Base-by-base conservation (phyloP, 2,113 vertebrate genomes). In the Oreocharis arfaki region DNA sequence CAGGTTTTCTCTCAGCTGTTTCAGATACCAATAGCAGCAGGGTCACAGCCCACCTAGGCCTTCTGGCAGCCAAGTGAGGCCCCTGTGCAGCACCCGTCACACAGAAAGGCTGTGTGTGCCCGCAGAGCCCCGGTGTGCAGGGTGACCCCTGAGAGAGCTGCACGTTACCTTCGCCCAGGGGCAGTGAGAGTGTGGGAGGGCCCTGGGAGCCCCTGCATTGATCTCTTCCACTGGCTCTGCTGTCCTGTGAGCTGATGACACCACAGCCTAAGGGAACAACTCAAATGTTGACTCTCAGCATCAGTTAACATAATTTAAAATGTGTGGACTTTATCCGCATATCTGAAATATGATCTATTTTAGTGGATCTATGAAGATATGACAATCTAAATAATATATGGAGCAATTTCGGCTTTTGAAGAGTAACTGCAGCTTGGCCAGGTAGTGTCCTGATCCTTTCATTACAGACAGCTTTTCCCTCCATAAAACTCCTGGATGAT, bases 161-260 rank as follows among this genome's bases (percentile, higher is more conserved):
- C 4, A 2, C 2, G 0, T 10, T 28, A 6, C 65, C 39, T 35
- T 21, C 37, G 8, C 16, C n/a, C 9, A 0, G 1, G 35, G 3
- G 35, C 22, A 46, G 7, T 0, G 10, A n/a, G 76, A 53, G 30
- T 2, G 18, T 55, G 55, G 17, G 7, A 35, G 3, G 21, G 33
- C 26, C 46, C 30, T 10, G n/a, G 3, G 1, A 55, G 33, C 27
- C 44, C 69, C 47, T 41, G 11, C 39, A 23, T 1, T 6, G 12
- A 37, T 44, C 53, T 28, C 47, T 46, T 49, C 52, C 44, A 17
- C 26, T 39, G 53, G 4, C 65, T 56, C 59, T 57, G 2, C 63
- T 68, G 55, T 6, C 71, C 60, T 4, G 11, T 2, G 46, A 89
- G 44, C 21, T 33, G 23, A 26, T 63, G 35, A 8, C 71, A 68